Evolutionary conservation across 2,888 invertebrate species (phyloP), one percentile per base, ranked within the genome.

Genomic region (Drymonia ruficornis): DNA sequence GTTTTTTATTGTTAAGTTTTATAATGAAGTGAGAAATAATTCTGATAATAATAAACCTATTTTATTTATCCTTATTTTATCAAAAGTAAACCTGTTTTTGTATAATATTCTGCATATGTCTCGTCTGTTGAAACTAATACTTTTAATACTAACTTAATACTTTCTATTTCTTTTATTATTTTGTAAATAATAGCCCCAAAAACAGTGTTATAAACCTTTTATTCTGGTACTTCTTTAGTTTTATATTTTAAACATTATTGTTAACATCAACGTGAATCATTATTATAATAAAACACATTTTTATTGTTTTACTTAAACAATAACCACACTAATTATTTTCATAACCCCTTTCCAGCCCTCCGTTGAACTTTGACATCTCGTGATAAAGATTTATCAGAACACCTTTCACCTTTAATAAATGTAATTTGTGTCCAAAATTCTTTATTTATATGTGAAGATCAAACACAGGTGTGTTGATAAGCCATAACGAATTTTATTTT

Each of bases 381-480:
- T 67, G 74, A 70, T 71, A 56, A 57, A 75, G 70, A 65, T 65
- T 67, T 78, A 78, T 80, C 78, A 56, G 78, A 81, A 81, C 63
- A 67, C 63, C 74, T 70, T 53, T 67, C 61, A 65, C 76, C 75
- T 71, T 60, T 55, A 70, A 67, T 71, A 70, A 72, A 60, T 57
- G 63, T 63, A 62, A 72, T 74, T 73, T 74, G 64, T 50, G 64
- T 52, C 59, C 54, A 67, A 69, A 60, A 65, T 55, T 29, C 12
- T 34, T 44, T 61, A 84, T 81, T 86, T 81, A 78, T 81, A 74
- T 82, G 80, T 66, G 80, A 82, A 82, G 73, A 76, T 78, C 63
- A 81, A 81, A 82, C 78, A 81, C 85, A 83, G 85, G 84, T 86
- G 86, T 55, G 44, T 8, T 43, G 67, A 63, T 65, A 49, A 47